Base-by-base conservation (phyloP, 2,797 vertebrate species). In the Malurus splendens region DNA sequence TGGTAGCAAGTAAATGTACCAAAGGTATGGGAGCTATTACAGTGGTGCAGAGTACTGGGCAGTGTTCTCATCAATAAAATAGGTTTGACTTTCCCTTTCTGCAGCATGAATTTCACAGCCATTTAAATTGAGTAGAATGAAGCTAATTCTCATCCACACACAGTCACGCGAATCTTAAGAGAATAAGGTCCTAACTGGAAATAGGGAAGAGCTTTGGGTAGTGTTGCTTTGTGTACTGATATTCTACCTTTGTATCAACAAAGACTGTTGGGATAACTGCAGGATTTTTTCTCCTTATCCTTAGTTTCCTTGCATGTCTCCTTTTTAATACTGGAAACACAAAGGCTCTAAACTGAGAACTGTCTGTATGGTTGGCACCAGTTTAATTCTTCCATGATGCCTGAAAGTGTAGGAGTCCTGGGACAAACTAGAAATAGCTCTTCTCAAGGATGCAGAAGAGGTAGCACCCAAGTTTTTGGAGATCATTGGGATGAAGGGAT, bases 21-120 rank as follows among this genome's bases (percentile, higher is more conserved):
- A n/a, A 61, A 50, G 28, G 18, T 38, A 41, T 44, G 51, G 86
- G 51, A 87, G 55, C 10, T 4, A n/a, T n/a, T n/a, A n/a, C n/a
- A n/a, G n/a, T 3, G 2, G 8, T 79, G 73, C 0, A 1, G 30
- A 3, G 3, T 42, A 19, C 24, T 15, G 15, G 7, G 11, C 10
- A 64, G 19, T 10, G 17, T 47, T 56, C 10, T 52, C 23, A 18
- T 45, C 25, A 32, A n/a, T 44, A 54, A 87, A 68, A 61, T 9
- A 55, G 4, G 14, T 11, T 60, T 42, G 42, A 16, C 10, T 82
- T 62, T 60, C 36, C 6, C 6, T 55, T 68, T 84, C 61, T 59
- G 3, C 30, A 36, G 3, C 18, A 59, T 22, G 28, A 55, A 76
- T 44, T 73, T 65, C 10, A 42, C 18, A 84, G 12, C 23, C 1